These are phyloP conservation scores for Microtus oregoni DNA, from an alignment of 2,113 vertebrate genomes.

Conservation along the genomic window DNA sequence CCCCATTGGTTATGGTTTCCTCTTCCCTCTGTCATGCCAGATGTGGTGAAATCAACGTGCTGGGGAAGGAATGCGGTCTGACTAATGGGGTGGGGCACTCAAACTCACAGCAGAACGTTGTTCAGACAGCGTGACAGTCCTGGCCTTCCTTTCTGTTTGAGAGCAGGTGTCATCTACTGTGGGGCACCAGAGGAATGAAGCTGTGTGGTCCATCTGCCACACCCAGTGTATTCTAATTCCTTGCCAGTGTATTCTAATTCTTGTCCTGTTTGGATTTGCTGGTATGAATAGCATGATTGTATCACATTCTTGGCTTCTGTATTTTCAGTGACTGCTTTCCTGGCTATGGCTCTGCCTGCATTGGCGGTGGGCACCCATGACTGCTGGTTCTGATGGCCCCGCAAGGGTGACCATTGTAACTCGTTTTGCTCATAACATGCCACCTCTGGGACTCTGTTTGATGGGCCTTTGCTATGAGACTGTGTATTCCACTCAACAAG, in stretches of 20 bases:
- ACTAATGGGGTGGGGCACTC: rapidly evolving
- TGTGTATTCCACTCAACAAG: neutral
- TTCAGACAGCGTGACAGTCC: no score
- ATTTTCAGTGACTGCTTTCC: neutral
- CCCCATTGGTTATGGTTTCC: neutral
- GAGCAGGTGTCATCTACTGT: neutral
- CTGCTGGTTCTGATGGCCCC: neutral
- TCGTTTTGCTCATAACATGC: neutral
- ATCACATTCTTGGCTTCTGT: neutral
- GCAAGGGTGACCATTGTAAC: rapidly evolving
- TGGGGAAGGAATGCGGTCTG: neutral
- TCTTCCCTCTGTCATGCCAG: no score
- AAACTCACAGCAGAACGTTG: neutral
- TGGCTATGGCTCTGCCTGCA: no score
- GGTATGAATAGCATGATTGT: neutral
- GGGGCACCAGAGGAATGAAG: neutral
- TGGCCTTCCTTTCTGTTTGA: neutral
- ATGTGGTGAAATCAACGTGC: neutral
- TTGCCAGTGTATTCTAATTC: neutral
- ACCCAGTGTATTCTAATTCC: rapidly evolving
- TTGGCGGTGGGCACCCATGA: neutral
- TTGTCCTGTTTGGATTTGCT: neutral
- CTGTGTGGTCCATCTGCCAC: neutral
- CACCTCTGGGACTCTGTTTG: neutral
- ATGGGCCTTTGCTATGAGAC: no score